phyloP scores from a whole-genome alignment of 2,888 invertebrate genomes.

The Cephonodes hylas region DNA sequence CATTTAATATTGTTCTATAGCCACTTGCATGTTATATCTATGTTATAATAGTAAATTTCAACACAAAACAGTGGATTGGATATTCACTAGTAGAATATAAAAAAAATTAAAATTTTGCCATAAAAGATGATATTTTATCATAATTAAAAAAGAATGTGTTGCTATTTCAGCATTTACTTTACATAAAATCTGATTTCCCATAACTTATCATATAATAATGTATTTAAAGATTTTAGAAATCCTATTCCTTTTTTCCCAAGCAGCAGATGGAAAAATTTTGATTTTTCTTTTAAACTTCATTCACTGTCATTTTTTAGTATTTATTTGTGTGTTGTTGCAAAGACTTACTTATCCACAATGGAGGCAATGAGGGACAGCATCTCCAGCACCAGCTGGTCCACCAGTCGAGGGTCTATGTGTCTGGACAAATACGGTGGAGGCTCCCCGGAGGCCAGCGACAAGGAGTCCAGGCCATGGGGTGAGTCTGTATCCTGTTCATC shows the following conservation, averaged over 20 bases:
- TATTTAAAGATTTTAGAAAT: too few relatives aligned
- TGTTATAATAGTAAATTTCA: too few relatives aligned
- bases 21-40: too few relatives aligned
- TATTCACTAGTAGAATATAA: too few relatives aligned
- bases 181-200: background rate
- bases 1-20: too few relatives aligned
- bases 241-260: too few relatives aligned
- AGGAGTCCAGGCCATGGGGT: background rate
- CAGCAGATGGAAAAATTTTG: too few relatives aligned
- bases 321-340: background rate
- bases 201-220: too few relatives aligned
- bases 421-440: conserved; percentile 31
- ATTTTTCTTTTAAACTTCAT: background rate
- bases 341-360: conserved; percentile 87
- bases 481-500: conserved; percentile 74
- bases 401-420: conserved; percentile 63
- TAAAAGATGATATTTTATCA: too few relatives aligned
- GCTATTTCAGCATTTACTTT: background rate
- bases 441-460: conserved; percentile 34
- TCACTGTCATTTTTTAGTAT: background rate
- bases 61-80: too few relatives aligned
- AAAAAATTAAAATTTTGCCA: too few relatives aligned
- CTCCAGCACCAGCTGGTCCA: conserved; percentile 89
- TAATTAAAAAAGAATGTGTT: background rate
- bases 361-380: conserved; percentile 90